Conservation (phyloP, 64 coral and sea anemone genomes). For the Porites australiensis region DNA sequence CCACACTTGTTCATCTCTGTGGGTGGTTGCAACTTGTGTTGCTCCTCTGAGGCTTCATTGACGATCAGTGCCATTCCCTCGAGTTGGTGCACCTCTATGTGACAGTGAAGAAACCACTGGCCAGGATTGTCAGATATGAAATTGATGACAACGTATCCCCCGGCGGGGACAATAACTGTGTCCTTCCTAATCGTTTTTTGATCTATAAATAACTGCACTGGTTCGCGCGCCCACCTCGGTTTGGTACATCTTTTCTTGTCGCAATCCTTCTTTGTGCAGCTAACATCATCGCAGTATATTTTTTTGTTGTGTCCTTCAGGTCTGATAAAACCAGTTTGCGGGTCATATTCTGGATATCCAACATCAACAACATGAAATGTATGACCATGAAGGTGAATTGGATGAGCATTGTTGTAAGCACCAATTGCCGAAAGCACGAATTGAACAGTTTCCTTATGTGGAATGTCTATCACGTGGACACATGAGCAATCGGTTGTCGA, state of each 20-base stretch:
- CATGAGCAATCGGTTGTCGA: constrained; percentile 52
- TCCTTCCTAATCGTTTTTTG: constrained; percentile 63
- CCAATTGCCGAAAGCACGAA: constrained; percentile 40
- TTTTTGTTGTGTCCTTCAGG: constrained; percentile 20
- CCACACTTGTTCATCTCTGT: constrained; percentile 26
- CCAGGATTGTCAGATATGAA: not conserved
- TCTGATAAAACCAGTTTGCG: constrained; percentile 34
- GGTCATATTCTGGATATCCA: constrained; percentile 26
- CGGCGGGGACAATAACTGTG: constrained; percentile 50
- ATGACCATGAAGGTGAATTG: constrained; percentile 72
- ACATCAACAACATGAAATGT: constrained; percentile 32
- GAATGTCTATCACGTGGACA: constrained; percentile 57
- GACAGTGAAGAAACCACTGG: not conserved
- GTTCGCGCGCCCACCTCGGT: constrained; percentile 41
- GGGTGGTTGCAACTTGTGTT: not conserved
- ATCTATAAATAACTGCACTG: constrained; percentile 5
- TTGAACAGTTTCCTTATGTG: constrained; percentile 65
- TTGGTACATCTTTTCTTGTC: not conserved
- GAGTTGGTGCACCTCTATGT: constrained; percentile 34
- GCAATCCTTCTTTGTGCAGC: not conserved
- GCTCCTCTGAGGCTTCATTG: not conserved
- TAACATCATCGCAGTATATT: constrained; percentile 52
- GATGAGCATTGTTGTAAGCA: constrained; percentile 10
- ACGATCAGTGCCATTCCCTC: constrained; percentile 74
- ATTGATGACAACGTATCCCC: no score